Percentiles rank a stretch among this genome's conserved stretches.
Conservation (phyloP, 2,113 vertebrate genomes). For the Strix aluco region DNA sequence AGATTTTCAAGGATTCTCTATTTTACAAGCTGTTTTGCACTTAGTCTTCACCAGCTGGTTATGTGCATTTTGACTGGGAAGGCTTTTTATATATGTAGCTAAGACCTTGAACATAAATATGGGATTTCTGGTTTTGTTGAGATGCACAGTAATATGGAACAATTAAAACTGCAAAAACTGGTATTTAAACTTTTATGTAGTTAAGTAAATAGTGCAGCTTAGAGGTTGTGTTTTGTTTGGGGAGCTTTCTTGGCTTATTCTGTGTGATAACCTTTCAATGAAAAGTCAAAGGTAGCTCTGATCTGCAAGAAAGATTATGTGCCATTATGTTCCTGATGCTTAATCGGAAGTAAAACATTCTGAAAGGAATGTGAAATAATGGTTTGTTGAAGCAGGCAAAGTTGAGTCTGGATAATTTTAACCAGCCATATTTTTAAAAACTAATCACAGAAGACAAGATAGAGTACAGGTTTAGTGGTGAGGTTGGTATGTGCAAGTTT, state of each 20-base stretch:
- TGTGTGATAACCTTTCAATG: neutral
- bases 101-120: neutral
- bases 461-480: neutral
- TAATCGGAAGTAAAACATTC: neutral
- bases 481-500: neutral
- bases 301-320: neutral
- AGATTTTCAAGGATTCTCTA: neutral
- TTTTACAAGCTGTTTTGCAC: conserved; percentile 10
- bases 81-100: neutral
- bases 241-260: neutral
- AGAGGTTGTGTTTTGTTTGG: neutral
- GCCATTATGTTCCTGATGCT: neutral
- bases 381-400: neutral
- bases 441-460: neutral
- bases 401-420: neutral
- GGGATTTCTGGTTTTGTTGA: neutral
- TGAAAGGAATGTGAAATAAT: neutral
- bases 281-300: conserved; percentile 3
- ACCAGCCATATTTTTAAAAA: neutral
- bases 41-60: neutral
- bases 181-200: neutral
- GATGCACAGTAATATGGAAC: neutral
- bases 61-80: neutral
- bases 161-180: neutral
- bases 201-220: neutral